Evolutionary conservation across 1,140 invertebrate species (phyloP).

Genomic region (Caenorhabditis brenneri): DNA sequence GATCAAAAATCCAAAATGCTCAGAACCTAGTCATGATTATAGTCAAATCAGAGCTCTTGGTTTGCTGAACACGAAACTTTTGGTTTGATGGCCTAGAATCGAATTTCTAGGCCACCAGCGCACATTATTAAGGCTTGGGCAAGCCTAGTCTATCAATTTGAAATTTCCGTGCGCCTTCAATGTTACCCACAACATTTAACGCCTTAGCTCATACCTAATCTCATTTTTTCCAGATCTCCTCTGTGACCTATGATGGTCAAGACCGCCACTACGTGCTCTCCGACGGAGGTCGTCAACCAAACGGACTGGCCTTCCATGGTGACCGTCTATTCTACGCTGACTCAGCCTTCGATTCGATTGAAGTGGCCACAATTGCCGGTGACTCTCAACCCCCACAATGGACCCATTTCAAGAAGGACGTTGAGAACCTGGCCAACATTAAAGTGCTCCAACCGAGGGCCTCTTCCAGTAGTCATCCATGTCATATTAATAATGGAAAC

Average conservation of each 20-base stretch:
- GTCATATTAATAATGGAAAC: constrained; percentile 83
- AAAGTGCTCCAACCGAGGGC: constrained; percentile 64
- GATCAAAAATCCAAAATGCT: too few species aligned
- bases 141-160: too few species aligned
- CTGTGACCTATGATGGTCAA: constrained; percentile 80
- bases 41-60: too few species aligned
- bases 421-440: constrained; percentile 78
- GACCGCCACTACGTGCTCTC: constrained; percentile 78
- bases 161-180: too few species aligned
- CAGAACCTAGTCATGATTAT: too few species aligned
- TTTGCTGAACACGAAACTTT: too few species aligned
- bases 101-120: too few species aligned
- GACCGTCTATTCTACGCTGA: constrained; percentile 87
- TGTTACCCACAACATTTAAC: too few species aligned
- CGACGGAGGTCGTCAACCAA: constrained; percentile 76
- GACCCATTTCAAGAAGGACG: constrained; percentile 75
- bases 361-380: constrained; percentile 83
- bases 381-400: constrained; percentile 79
- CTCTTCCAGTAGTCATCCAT: constrained; percentile 80
- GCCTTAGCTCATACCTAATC: too few species aligned
- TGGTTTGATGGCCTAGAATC: too few species aligned
- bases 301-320: constrained; percentile 83
- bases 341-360: constrained; percentile 85
- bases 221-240: constrained; percentile 74
- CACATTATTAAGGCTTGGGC: too few species aligned